Evolutionary conservation across 2,797 vertebrate genomes (phyloP), one percentile per base, ranked within the genome.

Genomic region (Peromyscus attwateri): DNA sequence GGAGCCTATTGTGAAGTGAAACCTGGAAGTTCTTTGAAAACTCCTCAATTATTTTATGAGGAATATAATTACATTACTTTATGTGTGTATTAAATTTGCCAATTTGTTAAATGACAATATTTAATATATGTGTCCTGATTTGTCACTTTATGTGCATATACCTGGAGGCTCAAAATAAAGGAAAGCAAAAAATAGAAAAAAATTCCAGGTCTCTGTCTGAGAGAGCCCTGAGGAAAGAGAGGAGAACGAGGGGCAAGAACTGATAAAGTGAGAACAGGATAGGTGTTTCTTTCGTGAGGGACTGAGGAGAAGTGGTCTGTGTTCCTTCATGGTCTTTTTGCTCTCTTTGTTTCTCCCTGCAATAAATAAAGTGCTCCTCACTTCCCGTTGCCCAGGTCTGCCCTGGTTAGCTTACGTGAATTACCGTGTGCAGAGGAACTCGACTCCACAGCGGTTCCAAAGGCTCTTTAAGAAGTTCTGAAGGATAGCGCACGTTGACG

Each of bases 31-130:
- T 94, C 46, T 92, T 93, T 89, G 13, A 89, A 91, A 92, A 71
- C 84, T 89, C 77, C 60, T 19, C 87, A 95, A 97, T 96, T 93
- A 92, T 70, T 70, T 87, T 82, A 91, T 64, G 77, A 97, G 90
- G 92, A 73, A 68, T 88, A 11, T 76, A 96, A 93, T 97, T 94
- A 91, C 23, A 95, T 57, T 82, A 3, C 60, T 95, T 76, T 60
- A 17, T 81, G 46, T 92, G 27, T 90, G 19, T 83, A 55, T 55
- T 87, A 81, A 95, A 94, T 92, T 19, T 91, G 57, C 88, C 43
- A 83, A 6, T 79, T 83, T 91, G 46, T 95, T 87, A 91, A 94
- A 52, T 89, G 70, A 85, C 87, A 97, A 93, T 40, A 94, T 95
- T 97, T 92, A 70, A 60, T 89, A 64, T 62, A 27, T 17, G 14